phyloP scores from a whole-genome alignment of 2,113 vertebrate species.

The Notarius lentiginosus region DNA sequence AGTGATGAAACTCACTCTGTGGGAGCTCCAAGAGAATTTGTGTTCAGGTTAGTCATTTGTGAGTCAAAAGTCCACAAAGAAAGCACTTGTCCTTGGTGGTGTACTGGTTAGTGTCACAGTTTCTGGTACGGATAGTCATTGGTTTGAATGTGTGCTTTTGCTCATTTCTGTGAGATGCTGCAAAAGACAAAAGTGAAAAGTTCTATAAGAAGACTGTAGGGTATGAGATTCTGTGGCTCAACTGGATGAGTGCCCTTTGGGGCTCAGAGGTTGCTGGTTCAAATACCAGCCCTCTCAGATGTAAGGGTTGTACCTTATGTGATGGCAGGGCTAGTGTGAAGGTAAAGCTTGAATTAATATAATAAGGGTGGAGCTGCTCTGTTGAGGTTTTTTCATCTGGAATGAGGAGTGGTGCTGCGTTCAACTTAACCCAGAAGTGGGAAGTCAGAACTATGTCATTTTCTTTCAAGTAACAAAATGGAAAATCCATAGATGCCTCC shows the following conservation, averaged over 20 bases:
- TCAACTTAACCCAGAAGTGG: background rate
- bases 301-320: background rate
- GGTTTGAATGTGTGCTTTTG: background rate
- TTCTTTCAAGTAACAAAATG: background rate
- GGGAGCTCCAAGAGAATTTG: background rate
- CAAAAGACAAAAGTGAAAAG: background rate
- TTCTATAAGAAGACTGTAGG: rapidly evolving
- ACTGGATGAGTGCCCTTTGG: background rate
- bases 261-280: background rate
- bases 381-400: too few relatives aligned
- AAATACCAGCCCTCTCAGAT: background rate
- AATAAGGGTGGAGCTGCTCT: too few relatives aligned
- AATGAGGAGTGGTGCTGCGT: background rate
- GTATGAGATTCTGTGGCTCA: background rate
- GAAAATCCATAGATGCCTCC: too few relatives aligned
- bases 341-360: too few relatives aligned
- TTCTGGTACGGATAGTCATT: rapidly evolving
- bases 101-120: background rate
- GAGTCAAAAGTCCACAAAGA: background rate
- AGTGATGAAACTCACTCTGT: background rate
- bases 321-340: background rate
- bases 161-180: too few relatives aligned
- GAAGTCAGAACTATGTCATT: background rate
- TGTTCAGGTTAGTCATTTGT: background rate
- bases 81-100: background rate